phyloP scores from a whole-genome alignment of 1,140 invertebrate species.

The Drosophila kikkawai region DNA sequence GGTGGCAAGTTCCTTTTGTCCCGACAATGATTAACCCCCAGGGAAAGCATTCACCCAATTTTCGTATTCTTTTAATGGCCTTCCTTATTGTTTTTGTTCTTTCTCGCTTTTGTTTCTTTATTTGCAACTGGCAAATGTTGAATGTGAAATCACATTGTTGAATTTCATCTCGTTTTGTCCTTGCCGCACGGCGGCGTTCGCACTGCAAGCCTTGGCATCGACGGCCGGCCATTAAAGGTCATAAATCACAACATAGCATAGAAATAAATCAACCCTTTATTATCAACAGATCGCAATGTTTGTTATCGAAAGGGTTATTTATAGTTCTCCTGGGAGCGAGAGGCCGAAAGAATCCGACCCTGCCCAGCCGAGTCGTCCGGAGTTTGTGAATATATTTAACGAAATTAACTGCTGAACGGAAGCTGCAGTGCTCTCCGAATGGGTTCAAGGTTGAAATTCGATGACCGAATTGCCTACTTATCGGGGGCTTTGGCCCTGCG shows the following conservation, averaged over 20 bases:
- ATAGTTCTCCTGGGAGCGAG: slow-evolving; percentile 70
- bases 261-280: slow-evolving; percentile 84
- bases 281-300: slow-evolving; percentile 83
- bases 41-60: slow-evolving; percentile 10
- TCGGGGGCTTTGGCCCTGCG: background rate
- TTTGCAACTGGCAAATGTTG: slow-evolving; percentile 36
- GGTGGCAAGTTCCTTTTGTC: background rate
- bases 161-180: slow-evolving; percentile 32
- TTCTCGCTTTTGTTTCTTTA: slow-evolving; percentile 4
- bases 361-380: background rate
- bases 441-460: slow-evolving; percentile 66
- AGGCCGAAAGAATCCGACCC: slow-evolving; percentile 15
- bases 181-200: slow-evolving; percentile 15
- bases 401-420: slow-evolving; percentile 56
- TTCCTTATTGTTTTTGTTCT: slow-evolving; percentile 6
- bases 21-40: slow-evolving; percentile 13
- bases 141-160: slow-evolving; percentile 56
- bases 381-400: slow-evolving; percentile 67
- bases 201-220: slow-evolving; percentile 43
- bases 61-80: slow-evolving; percentile 10
- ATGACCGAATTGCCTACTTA: slow-evolving; percentile 66
- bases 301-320: slow-evolving; percentile 83
- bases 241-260: slow-evolving; percentile 83
- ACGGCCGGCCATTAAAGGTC: slow-evolving; percentile 75
- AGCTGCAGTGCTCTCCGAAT: slow-evolving; percentile 20